These are phyloP conservation scores for Parotocinclus haroldoi DNA, from an alignment of 2,797 vertebrate genomes.

Conservation along the genomic window DNA sequence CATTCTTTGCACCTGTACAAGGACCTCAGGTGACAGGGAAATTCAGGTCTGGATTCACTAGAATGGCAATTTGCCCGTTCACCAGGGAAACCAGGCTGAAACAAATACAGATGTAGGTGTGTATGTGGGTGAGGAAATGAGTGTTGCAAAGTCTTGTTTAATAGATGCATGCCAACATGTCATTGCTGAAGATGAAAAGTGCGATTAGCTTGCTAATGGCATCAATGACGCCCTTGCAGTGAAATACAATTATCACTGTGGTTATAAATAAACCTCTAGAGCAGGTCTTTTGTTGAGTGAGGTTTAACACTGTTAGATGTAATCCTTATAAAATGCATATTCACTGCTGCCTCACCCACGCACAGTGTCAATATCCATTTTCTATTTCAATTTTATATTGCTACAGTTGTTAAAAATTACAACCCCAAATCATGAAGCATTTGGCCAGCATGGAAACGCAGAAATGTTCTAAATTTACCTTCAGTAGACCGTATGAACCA, in stretches of 20 bases:
- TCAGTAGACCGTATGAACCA: too few species aligned
- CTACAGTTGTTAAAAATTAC: too few species aligned
- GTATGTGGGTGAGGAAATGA: slow-evolving; percentile 4
- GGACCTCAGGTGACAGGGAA: slow-evolving; percentile 4
- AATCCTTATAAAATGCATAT: slow-evolving; percentile 19
- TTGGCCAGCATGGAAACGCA: too few species aligned
- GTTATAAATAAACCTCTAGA: not conserved
- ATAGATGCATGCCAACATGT: slow-evolving; percentile 4
- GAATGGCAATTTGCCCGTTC: slow-evolving; percentile 41
- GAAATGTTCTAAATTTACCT: too few species aligned
- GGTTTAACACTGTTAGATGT: not conserved
- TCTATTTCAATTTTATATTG: slow-evolving; percentile 13
- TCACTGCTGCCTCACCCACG: not conserved
- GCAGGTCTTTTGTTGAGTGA: not conserved
- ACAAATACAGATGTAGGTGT: slow-evolving; percentile 64
- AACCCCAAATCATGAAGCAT: too few species aligned
- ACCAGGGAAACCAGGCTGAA: slow-evolving; percentile 57
- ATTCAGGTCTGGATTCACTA: slow-evolving; percentile 10
- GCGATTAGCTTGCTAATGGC: not conserved
- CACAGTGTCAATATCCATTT: not conserved
- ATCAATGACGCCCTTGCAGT: not conserved
- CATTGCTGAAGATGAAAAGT: slow-evolving; percentile 20
- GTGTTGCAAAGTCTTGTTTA: too few species aligned
- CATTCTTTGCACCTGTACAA: slow-evolving; percentile 5
- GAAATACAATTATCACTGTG: too few species aligned